phyloP scores from a whole-genome alignment of 2,797 vertebrate species.

The Coccyzus lansbergi region DNA sequence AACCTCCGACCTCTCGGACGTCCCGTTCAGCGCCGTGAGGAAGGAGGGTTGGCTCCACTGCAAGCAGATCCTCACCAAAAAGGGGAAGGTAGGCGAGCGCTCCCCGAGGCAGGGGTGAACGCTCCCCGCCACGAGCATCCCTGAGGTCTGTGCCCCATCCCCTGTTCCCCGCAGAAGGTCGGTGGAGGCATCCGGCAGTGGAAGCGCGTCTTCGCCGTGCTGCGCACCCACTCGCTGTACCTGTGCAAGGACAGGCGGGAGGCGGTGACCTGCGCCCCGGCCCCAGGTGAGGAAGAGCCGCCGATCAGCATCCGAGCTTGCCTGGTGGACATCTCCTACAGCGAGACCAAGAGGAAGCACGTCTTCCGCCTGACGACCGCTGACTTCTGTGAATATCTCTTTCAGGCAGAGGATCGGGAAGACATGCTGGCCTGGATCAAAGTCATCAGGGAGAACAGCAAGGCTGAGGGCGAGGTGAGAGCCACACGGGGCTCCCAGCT shows the following conservation, averaged over 20 bases:
- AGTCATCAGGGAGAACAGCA: slow-evolving; percentile 94
- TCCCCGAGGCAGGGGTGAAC: accelerated
- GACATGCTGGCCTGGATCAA: slow-evolving; percentile 99
- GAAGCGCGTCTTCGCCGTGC: slow-evolving; percentile 92
- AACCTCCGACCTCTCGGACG: slow-evolving; percentile 91
- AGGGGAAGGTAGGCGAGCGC: slow-evolving; percentile 88
- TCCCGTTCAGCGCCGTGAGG: slow-evolving; percentile 88
- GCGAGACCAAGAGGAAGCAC: slow-evolving; percentile 96
- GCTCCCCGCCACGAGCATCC: not conserved
- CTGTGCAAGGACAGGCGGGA: slow-evolving; percentile 98
- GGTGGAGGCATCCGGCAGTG: slow-evolving; percentile 94
- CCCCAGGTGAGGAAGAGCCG: slow-evolving; percentile 90
- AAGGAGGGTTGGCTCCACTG: slow-evolving; percentile 96
- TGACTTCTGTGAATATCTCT: slow-evolving; percentile 99
- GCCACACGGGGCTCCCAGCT: slow-evolving; percentile 60
- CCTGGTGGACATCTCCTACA: slow-evolving; percentile 98
- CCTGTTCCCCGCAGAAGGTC: slow-evolving; percentile 86
- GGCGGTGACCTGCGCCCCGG: slow-evolving; percentile 83
- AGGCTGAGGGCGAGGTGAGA: slow-evolving; percentile 95
- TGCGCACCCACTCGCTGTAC: slow-evolving; percentile 91
- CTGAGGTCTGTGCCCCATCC: not conserved
- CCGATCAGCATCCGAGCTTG: slow-evolving; percentile 95
- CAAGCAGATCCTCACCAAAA: slow-evolving; percentile 97
- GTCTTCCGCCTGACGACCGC: slow-evolving; percentile 95
- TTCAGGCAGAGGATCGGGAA: slow-evolving; percentile 97